Evolutionary conservation across 2,797 vertebrate species (phyloP), one percentile per base, ranked within the genome.

Genomic region (Loriculus beryllinus): DNA sequence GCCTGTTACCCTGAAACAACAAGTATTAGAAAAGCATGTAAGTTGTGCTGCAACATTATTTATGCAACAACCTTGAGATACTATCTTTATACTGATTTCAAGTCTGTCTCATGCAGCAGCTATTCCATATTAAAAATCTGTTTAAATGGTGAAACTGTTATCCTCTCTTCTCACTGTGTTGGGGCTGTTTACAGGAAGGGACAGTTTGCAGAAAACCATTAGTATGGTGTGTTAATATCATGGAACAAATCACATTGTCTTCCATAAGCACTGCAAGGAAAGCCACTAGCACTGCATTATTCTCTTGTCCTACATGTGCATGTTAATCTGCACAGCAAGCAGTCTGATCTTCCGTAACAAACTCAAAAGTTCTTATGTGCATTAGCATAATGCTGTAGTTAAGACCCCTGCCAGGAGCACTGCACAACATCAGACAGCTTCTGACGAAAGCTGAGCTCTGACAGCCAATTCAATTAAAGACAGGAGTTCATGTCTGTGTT

Each of bases 161-260:
- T 60, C 18, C 25, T 45, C 31, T 28, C 23, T 81, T 77, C 40
- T 20, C 28, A 54, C 13, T 5, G 28, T 0, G 0, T 0, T 47
- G n/a, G 10, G 8, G 10, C 16, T 49, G 11, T 70, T 77, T 59
- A 43, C 47, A 69, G 29, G n/a, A 48, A 79, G 26, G 10, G 6
- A 7, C 16, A 35, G 9, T 74, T 76, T 59, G 51, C 42, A 69
- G 29, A 26, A 48, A 87, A 49, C 49, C 28, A 28, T 12, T 1
- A 1, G 8, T 40, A 15, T 26, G 43, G 16, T 25, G 49, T 1
- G 1, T 12, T 16, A 70, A 45, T n/a, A 31, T 5, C 29, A 85
- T 0, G 2, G 43, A 45, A 22, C 16, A 54, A 54, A 54, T 22
- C 8, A 40, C 10, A 12, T 22, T 28, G 20, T 28, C n/a, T 75